Evolutionary conservation across 2,113 vertebrate genomes (phyloP).

Genomic region (Mesitornis unicolor): DNA sequence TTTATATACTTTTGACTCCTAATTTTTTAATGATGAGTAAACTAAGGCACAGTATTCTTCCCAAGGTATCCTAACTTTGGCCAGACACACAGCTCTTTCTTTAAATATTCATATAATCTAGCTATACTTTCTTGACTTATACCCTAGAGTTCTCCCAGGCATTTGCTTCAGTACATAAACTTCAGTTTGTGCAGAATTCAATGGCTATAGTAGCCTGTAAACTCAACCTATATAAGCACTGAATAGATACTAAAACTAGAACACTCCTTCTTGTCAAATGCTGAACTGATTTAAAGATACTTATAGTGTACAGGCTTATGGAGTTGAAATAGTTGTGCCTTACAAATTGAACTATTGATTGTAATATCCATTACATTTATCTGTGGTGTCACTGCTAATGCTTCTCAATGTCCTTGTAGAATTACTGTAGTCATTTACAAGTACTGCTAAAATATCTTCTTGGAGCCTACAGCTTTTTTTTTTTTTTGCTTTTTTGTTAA

Average conservation of each 20-base stretch:
- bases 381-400: neutral
- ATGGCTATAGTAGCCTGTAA: neutral
- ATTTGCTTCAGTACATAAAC: constrained; percentile 6
- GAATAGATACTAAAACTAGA: constrained; percentile 22
- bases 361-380: neutral
- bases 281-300: constrained; percentile 31
- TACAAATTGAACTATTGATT: constrained; percentile 40
- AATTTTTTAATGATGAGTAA: neutral
- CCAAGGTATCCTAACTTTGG: neutral
- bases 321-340: neutral
- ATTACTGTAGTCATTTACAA: neutral
- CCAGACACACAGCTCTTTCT: neutral
- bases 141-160: neutral
- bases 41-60: neutral
- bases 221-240: constrained; percentile 20
- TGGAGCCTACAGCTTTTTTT: neutral
- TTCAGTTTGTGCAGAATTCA: constrained; percentile 1
- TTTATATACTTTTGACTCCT: neutral
- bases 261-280: constrained; percentile 4
- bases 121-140: neutral
- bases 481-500: too few species aligned
- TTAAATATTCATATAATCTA: neutral
- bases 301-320: neutral
- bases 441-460: neutral
- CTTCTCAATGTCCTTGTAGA: neutral